phyloP scores from a whole-genome alignment of 2,113 vertebrate species.

The Numenius arquata region DNA sequence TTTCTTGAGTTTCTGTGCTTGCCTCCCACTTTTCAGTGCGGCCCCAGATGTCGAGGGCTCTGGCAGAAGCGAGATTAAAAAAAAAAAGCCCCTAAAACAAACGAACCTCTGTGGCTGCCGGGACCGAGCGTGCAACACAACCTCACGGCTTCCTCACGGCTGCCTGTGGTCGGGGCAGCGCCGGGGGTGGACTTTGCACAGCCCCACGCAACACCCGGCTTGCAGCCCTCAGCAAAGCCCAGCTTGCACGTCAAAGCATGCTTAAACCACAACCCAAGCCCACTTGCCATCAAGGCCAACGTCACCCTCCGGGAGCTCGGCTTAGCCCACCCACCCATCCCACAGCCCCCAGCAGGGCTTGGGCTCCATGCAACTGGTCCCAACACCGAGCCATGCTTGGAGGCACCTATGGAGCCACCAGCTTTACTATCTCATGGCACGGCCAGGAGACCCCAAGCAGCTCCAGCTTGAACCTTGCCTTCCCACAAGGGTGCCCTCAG shows the following conservation, averaged over 20 bases:
- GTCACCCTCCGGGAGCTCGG: too few relatives aligned
- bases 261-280: too few relatives aligned
- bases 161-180: neutral
- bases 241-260: rapidly evolving
- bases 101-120: rapidly evolving
- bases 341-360: rapidly evolving
- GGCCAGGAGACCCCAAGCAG: neutral
- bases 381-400: rapidly evolving
- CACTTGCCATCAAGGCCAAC: too few relatives aligned
- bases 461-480: neutral
- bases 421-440: too few relatives aligned
- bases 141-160: neutral
- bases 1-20: neutral
- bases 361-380: rapidly evolving
- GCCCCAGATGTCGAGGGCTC: neutral
- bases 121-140: neutral
- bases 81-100: neutral
- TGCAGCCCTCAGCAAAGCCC: neutral
- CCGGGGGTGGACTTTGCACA: neutral
- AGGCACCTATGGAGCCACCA: neutral
- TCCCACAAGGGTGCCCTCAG: rapidly evolving
- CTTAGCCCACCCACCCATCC: too few relatives aligned
- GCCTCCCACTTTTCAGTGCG: neutral
- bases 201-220: rapidly evolving
- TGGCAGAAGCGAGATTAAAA: neutral